Percentiles rank a stretch among this genome's conserved stretches.
phyloP scores from a whole-genome alignment of 2,113 vertebrate species.

The Mesitornis unicolor region DNA sequence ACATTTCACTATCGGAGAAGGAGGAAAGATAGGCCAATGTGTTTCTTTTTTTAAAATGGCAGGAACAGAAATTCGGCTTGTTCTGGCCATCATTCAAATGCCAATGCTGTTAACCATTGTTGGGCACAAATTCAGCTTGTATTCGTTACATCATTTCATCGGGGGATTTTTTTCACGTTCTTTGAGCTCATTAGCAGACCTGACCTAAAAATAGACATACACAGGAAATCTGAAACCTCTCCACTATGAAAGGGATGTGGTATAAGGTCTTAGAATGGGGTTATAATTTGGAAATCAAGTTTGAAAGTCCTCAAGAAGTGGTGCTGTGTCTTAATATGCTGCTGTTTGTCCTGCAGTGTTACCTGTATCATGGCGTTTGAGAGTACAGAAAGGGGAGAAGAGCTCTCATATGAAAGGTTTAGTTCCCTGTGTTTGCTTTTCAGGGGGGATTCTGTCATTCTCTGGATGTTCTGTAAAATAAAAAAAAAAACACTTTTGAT shows the following conservation, averaged over 20 bases:
- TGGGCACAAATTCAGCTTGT: neutral
- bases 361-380: neutral
- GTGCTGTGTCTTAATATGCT: neutral
- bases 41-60: slow-evolving; percentile 51
- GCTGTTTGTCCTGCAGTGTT: neutral
- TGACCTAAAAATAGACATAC: neutral
- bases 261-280: neutral
- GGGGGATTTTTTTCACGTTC: neutral
- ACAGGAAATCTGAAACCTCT: neutral
- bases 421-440: neutral
- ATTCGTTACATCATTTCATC: neutral
- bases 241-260: neutral
- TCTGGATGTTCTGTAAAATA: neutral
- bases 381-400: neutral
- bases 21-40: slow-evolving; percentile 35
- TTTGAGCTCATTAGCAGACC: neutral
- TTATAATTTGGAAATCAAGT: neutral
- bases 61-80: slow-evolving; percentile 8
- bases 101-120: neutral
- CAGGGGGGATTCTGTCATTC: neutral
- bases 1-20: slow-evolving; percentile 44
- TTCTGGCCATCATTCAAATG: slow-evolving; percentile 5
- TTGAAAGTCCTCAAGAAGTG: neutral
- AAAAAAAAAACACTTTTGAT: neutral
- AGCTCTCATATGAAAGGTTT: neutral